A percentile compares a stretch with the other conserved stretches of the same genome.
Evolutionary conservation across 2,797 vertebrate genomes (phyloP).

Genomic region (Gambelia wislizenii): DNA sequence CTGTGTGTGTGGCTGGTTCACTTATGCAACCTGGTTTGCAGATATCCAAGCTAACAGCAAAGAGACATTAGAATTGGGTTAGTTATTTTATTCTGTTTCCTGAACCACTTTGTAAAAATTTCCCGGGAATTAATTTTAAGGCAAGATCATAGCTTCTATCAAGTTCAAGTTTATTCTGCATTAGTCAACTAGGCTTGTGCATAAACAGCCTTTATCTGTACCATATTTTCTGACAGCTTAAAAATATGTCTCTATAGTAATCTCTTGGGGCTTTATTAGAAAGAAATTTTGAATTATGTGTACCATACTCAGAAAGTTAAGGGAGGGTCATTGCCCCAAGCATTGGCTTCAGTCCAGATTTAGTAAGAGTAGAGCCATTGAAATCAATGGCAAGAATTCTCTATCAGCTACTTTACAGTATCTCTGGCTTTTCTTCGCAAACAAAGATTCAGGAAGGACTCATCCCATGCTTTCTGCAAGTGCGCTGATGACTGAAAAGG

Average conservation of each 20-base stretch:
- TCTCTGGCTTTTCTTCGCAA: too few species aligned
- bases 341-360: background rate
- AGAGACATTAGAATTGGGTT: background rate
- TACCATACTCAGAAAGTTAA: background rate
- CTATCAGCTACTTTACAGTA: background rate
- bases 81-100: conserved; percentile 6
- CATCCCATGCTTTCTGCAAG: too few species aligned
- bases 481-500: too few species aligned
- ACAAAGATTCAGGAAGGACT: too few species aligned
- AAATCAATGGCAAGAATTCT: background rate
- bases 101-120: background rate
- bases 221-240: conserved; percentile 24
- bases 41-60: background rate
- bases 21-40: background rate
- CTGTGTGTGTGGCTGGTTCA: background rate
- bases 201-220: background rate
- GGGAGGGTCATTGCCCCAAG: background rate
- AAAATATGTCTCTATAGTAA: too few species aligned
- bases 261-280: background rate
- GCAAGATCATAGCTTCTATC: background rate
- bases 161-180: too few species aligned
- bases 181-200: too few species aligned
- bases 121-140: conserved; percentile 7
- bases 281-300: background rate
- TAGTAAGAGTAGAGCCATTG: background rate